phyloP scores from a whole-genome alignment of 2,113 vertebrate genomes.

The Trichechus manatus region DNA sequence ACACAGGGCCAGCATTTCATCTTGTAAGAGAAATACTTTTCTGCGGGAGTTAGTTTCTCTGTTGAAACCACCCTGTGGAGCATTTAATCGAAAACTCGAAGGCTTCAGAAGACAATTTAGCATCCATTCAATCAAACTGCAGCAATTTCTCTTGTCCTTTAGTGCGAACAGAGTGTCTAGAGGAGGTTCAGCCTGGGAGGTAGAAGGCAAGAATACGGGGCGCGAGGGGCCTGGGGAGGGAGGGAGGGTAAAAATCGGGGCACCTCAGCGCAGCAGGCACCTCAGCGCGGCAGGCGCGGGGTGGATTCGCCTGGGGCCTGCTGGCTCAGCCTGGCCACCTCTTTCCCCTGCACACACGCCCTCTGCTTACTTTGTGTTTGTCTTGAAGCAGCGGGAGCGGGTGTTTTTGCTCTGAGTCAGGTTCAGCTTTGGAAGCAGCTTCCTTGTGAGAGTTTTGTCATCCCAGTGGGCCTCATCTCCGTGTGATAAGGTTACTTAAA shows the following conservation, averaged over 20 bases:
- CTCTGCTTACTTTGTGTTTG: constrained; percentile 56
- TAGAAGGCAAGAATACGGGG: background rate
- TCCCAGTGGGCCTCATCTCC: background rate
- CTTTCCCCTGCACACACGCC: background rate
- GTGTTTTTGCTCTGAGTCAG: constrained; percentile 69
- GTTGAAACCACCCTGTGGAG: constrained; percentile 43
- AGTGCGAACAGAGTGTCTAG: background rate
- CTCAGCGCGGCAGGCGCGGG: fast-evolving
- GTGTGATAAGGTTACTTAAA: constrained; percentile 69
- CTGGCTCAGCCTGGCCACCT: too few relatives aligned
- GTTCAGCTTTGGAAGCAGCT: constrained; percentile 65
- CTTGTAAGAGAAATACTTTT: constrained; percentile 28
- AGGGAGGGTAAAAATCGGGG: background rate
- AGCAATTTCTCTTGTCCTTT: background rate
- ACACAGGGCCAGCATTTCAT: background rate
- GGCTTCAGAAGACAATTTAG: constrained; percentile 31
- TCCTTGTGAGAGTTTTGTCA: constrained; percentile 23
- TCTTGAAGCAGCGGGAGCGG: constrained; percentile 54
- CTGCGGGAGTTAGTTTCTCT: constrained; percentile 62
- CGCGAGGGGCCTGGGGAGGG: fast-evolving
- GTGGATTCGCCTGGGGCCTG: too few relatives aligned
- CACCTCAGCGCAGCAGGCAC: background rate
- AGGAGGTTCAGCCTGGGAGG: background rate
- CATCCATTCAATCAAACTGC: background rate
- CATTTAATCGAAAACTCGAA: constrained; percentile 70